These are phyloP conservation scores for Pectinophora gossypiella DNA, from an alignment of 1,140 invertebrate species.

Conservation along the genomic window DNA sequence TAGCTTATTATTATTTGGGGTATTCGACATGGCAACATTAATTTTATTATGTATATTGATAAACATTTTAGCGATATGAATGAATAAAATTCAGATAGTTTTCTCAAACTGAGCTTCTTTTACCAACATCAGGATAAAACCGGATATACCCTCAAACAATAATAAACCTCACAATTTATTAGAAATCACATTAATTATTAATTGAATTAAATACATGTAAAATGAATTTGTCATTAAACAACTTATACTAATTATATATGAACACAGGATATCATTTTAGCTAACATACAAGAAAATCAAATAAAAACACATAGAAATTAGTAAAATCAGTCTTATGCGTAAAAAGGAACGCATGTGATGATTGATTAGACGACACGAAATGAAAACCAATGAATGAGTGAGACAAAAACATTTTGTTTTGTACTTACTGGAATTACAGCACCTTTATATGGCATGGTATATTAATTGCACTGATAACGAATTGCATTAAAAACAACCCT, in stretches of 20 bases:
- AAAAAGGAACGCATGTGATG: conserved; percentile 26
- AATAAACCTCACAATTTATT: no score
- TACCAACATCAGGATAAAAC: no score
- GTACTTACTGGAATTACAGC: conserved; percentile 31
- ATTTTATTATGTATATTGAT: no score
- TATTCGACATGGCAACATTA: no score
- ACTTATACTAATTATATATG: no score
- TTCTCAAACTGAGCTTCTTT: no score
- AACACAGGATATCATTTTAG: background rate
- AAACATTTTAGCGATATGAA: no score
- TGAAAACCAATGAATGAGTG: conserved; percentile 14
- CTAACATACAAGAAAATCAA: conserved; percentile 13
- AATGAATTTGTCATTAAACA: no score
- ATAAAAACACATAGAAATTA: conserved; percentile 40
- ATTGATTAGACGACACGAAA: conserved; percentile 19
- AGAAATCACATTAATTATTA: no score
- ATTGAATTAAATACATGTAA: no score
- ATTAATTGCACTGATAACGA: conserved; percentile 10
- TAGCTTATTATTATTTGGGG: background rate
- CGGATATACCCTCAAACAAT: no score
- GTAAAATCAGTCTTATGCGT: conserved; percentile 53
- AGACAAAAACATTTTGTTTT: conserved; percentile 15
- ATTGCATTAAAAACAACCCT: background rate
- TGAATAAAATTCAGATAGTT: no score
- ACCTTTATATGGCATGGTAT: conserved; percentile 26